phyloP scores from a whole-genome alignment of 2,797 vertebrate genomes.

The Galaxias olidus region DNA sequence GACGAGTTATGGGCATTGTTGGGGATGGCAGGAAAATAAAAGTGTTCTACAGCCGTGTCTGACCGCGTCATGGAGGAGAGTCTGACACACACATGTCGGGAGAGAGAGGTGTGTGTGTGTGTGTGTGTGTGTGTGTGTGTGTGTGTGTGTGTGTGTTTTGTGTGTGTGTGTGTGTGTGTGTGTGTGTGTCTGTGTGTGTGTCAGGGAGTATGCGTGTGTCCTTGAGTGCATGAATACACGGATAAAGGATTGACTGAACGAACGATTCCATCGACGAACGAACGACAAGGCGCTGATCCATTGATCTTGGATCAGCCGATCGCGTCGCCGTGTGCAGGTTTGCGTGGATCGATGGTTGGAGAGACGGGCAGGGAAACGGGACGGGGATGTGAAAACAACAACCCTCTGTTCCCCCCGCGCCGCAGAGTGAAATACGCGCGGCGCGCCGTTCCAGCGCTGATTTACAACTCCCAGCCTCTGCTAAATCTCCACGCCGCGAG shows the following conservation, averaged over 20 bases:
- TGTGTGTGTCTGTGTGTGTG: background rate
- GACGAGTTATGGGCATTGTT: conserved; percentile 68
- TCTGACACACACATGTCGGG: conserved; percentile 42
- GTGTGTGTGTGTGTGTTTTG: conserved; percentile 9
- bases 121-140: background rate
- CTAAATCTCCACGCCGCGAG: conserved; percentile 51
- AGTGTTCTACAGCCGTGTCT: conserved; percentile 54
- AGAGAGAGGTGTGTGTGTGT: conserved; percentile 35
- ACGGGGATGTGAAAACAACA: too few relatives aligned
- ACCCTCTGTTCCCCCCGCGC: too few relatives aligned
- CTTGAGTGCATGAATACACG: background rate
- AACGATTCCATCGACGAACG: background rate
- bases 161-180: background rate
- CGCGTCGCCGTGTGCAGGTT: too few relatives aligned
- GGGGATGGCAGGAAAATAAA: conserved; percentile 63
- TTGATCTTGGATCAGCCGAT: too few relatives aligned
- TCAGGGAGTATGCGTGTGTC: background rate
- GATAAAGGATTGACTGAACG: background rate
- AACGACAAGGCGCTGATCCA: too few relatives aligned
- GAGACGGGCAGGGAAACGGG: too few relatives aligned
- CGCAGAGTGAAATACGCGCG: too few relatives aligned
- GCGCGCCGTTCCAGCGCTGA: conserved; percentile 13
- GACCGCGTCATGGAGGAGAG: conserved; percentile 41
- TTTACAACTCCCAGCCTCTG: conserved; percentile 44
- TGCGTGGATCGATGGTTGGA: too few relatives aligned